Evolutionary conservation across 2,113 vertebrate species (phyloP).

Genomic region (Tupaia chinensis): DNA sequence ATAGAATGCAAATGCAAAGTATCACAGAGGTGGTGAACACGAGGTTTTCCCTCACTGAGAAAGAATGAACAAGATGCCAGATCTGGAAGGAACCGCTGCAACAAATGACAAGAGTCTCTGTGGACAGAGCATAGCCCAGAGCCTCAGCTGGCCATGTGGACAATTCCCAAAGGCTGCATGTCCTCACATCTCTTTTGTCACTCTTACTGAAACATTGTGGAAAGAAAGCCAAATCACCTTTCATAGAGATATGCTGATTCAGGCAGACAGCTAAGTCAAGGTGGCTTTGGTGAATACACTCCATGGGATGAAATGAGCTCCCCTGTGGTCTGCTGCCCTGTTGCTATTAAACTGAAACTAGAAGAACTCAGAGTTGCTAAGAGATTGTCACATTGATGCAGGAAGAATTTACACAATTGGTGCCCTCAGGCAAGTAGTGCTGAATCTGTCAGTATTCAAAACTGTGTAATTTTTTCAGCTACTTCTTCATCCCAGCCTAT

Average conservation of each 20-base stretch:
- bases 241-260: constrained; percentile 73
- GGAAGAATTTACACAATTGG: constrained; percentile 77
- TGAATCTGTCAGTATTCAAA: constrained; percentile 81
- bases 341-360: constrained; percentile 72
- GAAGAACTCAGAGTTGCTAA: constrained; percentile 73
- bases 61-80: not conserved
- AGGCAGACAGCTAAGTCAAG: constrained; percentile 65
- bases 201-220: constrained; percentile 47
- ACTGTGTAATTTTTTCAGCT: constrained; percentile 72
- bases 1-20: not conserved
- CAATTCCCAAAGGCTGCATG: constrained; percentile 47
- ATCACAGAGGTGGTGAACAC: not conserved
- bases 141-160: not conserved
- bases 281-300: constrained; percentile 68
- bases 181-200: constrained; percentile 64
- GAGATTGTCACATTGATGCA: constrained; percentile 75
- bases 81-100: constrained; percentile 2
- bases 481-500: constrained; percentile 76
- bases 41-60: not conserved
- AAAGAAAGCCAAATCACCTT: constrained; percentile 36
- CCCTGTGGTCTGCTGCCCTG: constrained; percentile 77
- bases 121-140: constrained; percentile 5
- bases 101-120: constrained; percentile 47
- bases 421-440: constrained; percentile 73
- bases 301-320: constrained; percentile 68